A percentile compares a stretch with the other conserved stretches of the same genome.
Evolutionary conservation across 2,888 invertebrate species (phyloP).

Genomic region (Aporophyla nigra): DNA sequence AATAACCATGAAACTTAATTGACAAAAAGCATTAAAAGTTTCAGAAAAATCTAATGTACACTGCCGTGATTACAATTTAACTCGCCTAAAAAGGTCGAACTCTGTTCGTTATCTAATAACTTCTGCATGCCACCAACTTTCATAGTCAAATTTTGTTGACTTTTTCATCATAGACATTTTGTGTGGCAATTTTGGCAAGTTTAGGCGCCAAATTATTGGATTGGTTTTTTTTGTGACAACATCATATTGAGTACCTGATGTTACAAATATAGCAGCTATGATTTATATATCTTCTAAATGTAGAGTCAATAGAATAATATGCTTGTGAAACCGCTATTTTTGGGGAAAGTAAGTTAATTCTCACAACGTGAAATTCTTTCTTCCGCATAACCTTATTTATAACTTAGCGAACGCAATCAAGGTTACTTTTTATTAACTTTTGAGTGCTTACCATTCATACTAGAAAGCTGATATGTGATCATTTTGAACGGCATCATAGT

Average conservation of each 20-base stretch:
- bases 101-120: conserved; percentile 35
- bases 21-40: conserved; percentile 26
- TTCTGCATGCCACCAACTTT: conserved; percentile 18
- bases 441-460: not conserved
- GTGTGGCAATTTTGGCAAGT: conserved; percentile 14
- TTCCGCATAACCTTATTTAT: too few relatives aligned
- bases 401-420: not conserved
- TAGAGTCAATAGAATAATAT: not conserved
- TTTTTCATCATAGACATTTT: conserved; percentile 12
- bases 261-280: not conserved
- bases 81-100: not conserved
- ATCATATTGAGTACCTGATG: not conserved
- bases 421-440: not conserved
- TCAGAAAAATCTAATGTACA: not conserved
- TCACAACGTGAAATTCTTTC: not conserved
- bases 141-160: conserved; percentile 4
- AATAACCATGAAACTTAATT: not conserved
- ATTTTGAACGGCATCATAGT: not conserved
- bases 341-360: too few relatives aligned
- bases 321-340: not conserved
- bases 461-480: not conserved
- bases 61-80: conserved; percentile 2
- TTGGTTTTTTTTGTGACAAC: not conserved
- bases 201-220: not conserved
- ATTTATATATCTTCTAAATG: conserved; percentile 4